Conservation (phyloP, 2,113 vertebrate genomes). For the Leuciscus idus region DNA sequence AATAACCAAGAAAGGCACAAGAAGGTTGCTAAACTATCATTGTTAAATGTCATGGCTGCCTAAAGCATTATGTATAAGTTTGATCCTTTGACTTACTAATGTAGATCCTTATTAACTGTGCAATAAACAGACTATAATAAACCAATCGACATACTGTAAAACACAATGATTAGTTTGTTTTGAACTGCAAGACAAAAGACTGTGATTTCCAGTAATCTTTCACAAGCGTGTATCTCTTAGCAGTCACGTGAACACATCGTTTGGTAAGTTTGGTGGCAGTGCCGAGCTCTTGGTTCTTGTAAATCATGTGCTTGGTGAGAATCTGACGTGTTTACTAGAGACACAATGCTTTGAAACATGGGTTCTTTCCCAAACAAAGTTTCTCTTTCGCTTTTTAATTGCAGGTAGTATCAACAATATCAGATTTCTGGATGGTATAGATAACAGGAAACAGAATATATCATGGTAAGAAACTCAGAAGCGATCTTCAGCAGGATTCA, state of each 20-base stretch:
- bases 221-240: neutral
- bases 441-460: neutral
- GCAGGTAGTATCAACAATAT: neutral
- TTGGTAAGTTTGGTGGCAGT: neutral
- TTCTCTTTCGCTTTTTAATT: neutral
- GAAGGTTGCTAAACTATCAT: neutral
- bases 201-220: neutral
- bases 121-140: neutral
- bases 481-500: too few relatives aligned
- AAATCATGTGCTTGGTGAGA: neutral
- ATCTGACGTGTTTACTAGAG: neutral
- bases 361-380: neutral
- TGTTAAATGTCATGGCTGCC: neutral
- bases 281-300: neutral
- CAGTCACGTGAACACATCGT: neutral
- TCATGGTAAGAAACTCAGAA: too few relatives aligned
- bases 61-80: neutral
- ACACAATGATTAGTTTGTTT: neutral
- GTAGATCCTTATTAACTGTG: neutral
- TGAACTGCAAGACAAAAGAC: neutral
- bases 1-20: neutral
- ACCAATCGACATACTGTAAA: neutral
- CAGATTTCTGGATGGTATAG: neutral
- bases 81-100: neutral
- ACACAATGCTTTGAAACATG: neutral